Percentiles rank a stretch among this genome's conserved stretches.
Conservation (phyloP, 2,888 invertebrate genomes). For the Athalia cordata region DNA sequence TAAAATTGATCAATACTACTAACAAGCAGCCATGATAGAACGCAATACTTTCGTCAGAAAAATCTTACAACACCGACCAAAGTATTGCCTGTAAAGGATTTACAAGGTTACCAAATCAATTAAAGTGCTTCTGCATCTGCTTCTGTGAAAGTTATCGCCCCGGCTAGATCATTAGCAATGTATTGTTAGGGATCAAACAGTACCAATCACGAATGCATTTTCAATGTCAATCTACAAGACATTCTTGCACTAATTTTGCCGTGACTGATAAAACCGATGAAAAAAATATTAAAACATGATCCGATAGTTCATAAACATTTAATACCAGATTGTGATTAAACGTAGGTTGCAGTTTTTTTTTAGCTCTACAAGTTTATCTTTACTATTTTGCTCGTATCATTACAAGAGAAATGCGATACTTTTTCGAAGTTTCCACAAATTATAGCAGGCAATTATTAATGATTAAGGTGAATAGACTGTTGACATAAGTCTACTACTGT, state of each 20-base stretch:
- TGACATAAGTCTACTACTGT: slow-evolving; percentile 25
- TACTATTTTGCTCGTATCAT: slow-evolving; percentile 26
- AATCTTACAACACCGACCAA: slow-evolving; percentile 9
- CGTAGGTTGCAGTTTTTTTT: slow-evolving; percentile 29
- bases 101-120: slow-evolving; percentile 32
- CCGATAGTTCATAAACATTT: too few species aligned
- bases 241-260: neutral
- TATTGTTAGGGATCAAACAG: slow-evolving; percentile 13
- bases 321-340: slow-evolving; percentile 10
- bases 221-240: neutral
- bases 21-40: slow-evolving; percentile 32
- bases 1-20: slow-evolving; percentile 20
- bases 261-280: slow-evolving; percentile 7
- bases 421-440: slow-evolving; percentile 26
- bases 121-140: slow-evolving; percentile 15
- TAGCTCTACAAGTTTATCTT: slow-evolving; percentile 31
- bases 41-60: slow-evolving; percentile 29
- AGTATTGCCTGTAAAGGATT: slow-evolving; percentile 37
- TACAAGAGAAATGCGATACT: slow-evolving; percentile 19
- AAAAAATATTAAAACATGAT: slow-evolving; percentile 16
- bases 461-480: slow-evolving; percentile 13
- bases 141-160: neutral
- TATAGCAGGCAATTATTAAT: slow-evolving; percentile 31
- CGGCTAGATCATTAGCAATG: neutral
- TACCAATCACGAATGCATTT: slow-evolving; percentile 25